phyloP scores from a whole-genome alignment of 2,888 invertebrate species.

The Spisula solida region DNA sequence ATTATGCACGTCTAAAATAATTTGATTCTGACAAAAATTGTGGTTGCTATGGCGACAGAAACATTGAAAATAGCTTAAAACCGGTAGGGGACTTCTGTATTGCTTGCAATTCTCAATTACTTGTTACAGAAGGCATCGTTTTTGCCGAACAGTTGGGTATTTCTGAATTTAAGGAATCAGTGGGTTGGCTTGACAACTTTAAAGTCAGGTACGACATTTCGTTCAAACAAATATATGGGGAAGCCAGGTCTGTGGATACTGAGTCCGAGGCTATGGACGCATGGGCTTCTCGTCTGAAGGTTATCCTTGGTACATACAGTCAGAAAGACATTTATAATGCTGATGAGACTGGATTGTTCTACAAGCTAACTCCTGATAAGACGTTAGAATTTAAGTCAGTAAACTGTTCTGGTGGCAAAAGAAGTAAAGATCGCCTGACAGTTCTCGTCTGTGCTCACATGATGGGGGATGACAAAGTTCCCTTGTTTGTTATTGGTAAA shows the following conservation, averaged over 20 bases:
- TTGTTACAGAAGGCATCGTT: too few species aligned
- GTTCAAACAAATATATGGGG: slow-evolving; percentile 63
- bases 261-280: slow-evolving; percentile 36
- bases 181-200: slow-evolving; percentile 58
- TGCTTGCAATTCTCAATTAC: too few species aligned
- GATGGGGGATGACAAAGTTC: slow-evolving; percentile 62
- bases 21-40: too few species aligned
- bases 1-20: too few species aligned
- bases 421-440: slow-evolving; percentile 70
- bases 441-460: slow-evolving; percentile 68
- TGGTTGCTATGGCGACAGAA: too few species aligned
- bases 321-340: slow-evolving; percentile 69
- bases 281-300: slow-evolving; percentile 43
- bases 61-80: too few species aligned
- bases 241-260: slow-evolving; percentile 59
- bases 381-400: slow-evolving; percentile 66
- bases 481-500: slow-evolving; percentile 71
- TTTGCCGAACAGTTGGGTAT: too few species aligned
- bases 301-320: slow-evolving; percentile 35
- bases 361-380: slow-evolving; percentile 60
- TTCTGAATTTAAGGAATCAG: slow-evolving; percentile 51
- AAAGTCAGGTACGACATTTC: slow-evolving; percentile 59
- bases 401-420: slow-evolving; percentile 68
- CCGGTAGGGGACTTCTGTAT: too few species aligned
- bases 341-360: slow-evolving; percentile 75